Percentiles rank a stretch among this genome's conserved stretches.
These are phyloP conservation scores for Megalonaias nervosa DNA, from an alignment of 1,140 invertebrate genomes.

Conservation along the genomic window DNA sequence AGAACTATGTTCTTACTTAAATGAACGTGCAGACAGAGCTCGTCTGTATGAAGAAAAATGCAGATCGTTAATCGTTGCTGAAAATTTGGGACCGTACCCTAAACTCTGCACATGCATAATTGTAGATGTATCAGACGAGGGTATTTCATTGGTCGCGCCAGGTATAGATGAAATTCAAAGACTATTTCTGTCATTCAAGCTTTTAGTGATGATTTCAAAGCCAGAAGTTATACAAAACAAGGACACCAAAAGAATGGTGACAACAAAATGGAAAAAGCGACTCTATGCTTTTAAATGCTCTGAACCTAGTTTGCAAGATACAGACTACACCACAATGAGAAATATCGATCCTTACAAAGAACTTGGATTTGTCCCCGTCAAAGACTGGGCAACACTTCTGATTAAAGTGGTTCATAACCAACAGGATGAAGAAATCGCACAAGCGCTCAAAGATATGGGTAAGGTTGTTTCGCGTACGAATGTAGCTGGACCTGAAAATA, in stretches of 20 bases:
- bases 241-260: constrained; percentile 4
- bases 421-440: constrained; percentile 2
- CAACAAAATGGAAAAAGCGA: constrained; percentile 21
- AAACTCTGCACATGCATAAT: constrained; percentile 28
- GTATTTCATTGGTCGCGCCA: constrained; percentile 31
- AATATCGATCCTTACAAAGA: constrained; percentile 4
- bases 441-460: too few relatives aligned
- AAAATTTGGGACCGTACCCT: constrained; percentile 24
- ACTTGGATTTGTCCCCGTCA: constrained; percentile 2
- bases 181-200: constrained; percentile 29
- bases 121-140: constrained; percentile 24
- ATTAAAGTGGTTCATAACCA: constrained; percentile 4
- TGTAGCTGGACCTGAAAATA: constrained; percentile 1
- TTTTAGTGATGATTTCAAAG: constrained; percentile 37
- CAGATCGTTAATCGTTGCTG: constrained; percentile 25
- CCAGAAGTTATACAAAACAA: constrained; percentile 24
- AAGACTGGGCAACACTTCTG: constrained; percentile 15
- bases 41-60: constrained; percentile 38
- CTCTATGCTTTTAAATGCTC: constrained; percentile 10
- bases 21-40: constrained; percentile 18
- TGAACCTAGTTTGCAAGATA: neutral
- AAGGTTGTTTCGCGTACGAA: neutral
- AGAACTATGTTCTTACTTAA: constrained; percentile 39
- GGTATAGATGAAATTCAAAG: constrained; percentile 13
- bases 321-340: constrained; percentile 5